Evolutionary conservation across 1,140 invertebrate species (phyloP), one percentile per base, ranked within the genome.

Genomic region (Bombyx mandarina): DNA sequence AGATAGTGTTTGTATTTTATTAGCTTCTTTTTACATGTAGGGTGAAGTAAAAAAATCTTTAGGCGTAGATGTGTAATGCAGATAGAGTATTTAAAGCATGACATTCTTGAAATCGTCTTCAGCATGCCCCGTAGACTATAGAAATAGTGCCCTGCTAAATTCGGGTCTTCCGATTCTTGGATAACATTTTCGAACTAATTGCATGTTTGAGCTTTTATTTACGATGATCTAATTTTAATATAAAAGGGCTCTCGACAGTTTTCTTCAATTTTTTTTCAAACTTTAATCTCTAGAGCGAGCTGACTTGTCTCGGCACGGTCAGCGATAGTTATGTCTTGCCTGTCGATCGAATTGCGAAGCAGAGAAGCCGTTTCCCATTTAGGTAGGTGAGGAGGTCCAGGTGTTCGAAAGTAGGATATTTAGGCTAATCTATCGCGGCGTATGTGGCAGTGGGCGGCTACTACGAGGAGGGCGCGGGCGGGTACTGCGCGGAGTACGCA

Each of bases 401-500:
- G 45, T 44, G 43, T 35, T 35, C 26, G 26, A 35, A 35, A 35
- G 26, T 35, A 35, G 26, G 26, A 35, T 35, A 35, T 35, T 35
- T 35, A 35, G 26, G 26, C 26, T 75, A 62, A 52, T 78, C 73
- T 75, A 71, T 71, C 75, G 71, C 69, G 75, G 75, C 75, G 74
- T 82, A 78, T 83, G 79, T 84, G 81, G 81, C 83, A 88, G 84
- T 88, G 83, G 86, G 79, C 77, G 83, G 81, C 75, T 88, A 86
- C 84, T 88, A 86, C 79, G 86, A 83, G 73, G 85, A 82, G 58
- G 69, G 79, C 56, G 68, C 67, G 58, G 73, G 70, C 66, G 70
- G 73, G 60, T 82, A 83, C 75, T 79, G 76, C 74, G 77, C 72
- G 61, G 84, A 86, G 67, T 91, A 89, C 87, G 89, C 89, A 87